Conservation (phyloP, 2,888 invertebrate genomes). For the Synanthedon myopaeformis region DNA sequence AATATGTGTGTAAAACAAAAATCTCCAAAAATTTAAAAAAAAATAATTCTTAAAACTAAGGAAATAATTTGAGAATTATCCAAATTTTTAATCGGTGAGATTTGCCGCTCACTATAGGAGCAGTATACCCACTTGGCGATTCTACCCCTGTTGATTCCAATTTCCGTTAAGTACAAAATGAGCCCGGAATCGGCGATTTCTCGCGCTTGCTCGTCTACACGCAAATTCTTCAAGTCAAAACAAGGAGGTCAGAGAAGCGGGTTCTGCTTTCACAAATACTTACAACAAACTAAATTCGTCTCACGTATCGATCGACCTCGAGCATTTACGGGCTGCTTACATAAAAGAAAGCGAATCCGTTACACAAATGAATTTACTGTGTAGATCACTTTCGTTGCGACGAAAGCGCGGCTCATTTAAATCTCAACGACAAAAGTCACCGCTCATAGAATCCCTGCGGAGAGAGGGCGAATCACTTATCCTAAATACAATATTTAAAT, state of each 20-base stretch:
- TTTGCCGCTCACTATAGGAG: no score
- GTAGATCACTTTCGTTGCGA: conserved; percentile 42
- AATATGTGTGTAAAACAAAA: no score
- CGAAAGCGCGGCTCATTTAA: neutral
- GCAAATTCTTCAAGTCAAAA: conserved; percentile 49
- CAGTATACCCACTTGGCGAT: no score
- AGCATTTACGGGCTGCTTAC: conserved; percentile 56
- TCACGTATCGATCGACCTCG: conserved; percentile 70
- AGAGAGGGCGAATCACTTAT: no score
- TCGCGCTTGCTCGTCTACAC: conserved; percentile 55
- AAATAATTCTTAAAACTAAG: no score
- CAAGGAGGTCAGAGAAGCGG: conserved; percentile 63
- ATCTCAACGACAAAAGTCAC: no score
- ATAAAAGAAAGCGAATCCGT: conserved; percentile 66
- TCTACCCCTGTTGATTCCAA: no score
- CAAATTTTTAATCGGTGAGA: no score
- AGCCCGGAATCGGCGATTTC: conserved; percentile 57
- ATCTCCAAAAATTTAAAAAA: no score
- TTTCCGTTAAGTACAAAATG: conserved; percentile 41
- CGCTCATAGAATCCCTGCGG: no score
- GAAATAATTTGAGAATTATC: no score
- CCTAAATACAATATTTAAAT: no score
- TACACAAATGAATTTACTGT: conserved; percentile 29
- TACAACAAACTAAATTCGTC: conserved; percentile 69
- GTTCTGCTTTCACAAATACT: conserved; percentile 69